Evolutionary conservation across 2,888 invertebrate genomes (phyloP).

Genomic region (Dryocosmus kuriphilus): DNA sequence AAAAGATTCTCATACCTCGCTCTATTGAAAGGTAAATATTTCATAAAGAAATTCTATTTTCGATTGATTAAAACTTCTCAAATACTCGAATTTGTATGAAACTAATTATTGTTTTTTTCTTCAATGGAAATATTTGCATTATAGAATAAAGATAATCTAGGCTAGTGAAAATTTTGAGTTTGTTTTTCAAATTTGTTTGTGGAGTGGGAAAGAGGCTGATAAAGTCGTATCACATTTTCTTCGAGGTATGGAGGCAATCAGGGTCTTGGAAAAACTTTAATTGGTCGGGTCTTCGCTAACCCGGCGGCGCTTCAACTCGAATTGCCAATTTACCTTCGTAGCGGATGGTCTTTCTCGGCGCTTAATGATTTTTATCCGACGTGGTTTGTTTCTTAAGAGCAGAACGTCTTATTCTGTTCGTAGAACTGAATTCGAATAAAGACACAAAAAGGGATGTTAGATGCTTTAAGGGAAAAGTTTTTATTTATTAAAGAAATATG

Average conservation of each 20-base stretch:
- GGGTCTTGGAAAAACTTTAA: conserved; percentile 40
- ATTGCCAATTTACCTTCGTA: conserved; percentile 37
- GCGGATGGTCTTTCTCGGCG: not conserved
- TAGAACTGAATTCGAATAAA: conserved; percentile 4
- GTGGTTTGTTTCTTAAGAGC: conserved; percentile 37
- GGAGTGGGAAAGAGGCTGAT: not conserved
- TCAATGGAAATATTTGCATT: too few species aligned
- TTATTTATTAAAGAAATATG: not conserved
- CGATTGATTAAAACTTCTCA: too few species aligned
- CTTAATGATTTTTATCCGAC: conserved; percentile 35
- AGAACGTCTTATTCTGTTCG: conserved; percentile 13
- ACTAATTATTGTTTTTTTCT: too few species aligned
- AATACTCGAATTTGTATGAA: too few species aligned
- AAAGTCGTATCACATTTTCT: conserved; percentile 21
- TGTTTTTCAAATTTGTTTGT: not conserved
- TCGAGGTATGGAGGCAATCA: conserved; percentile 37
- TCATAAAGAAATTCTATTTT: too few species aligned
- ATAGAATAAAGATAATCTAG: not conserved
- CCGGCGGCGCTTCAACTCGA: conserved; percentile 35
- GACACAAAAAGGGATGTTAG: not conserved
- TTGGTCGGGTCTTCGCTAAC: conserved; percentile 34
- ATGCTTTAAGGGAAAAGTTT: not conserved
- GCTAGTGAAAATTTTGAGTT: not conserved
- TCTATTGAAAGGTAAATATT: too few species aligned
- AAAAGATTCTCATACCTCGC: too few species aligned